Conservation (phyloP, 2,113 vertebrate species). For the Hylia prasina region DNA sequence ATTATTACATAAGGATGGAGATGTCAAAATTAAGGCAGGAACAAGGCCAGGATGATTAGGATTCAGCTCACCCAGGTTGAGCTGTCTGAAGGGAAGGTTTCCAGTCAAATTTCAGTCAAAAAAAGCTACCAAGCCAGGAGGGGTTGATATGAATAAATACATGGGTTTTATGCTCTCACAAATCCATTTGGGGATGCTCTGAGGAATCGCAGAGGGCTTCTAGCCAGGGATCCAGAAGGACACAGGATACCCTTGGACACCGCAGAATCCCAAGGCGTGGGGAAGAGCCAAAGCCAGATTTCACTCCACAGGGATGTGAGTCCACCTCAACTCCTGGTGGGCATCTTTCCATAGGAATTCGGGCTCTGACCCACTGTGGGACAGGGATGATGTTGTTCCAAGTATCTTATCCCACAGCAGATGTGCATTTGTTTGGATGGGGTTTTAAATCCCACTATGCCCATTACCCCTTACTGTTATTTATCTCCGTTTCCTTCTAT, state of each 20-base stretch:
- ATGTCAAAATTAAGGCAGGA: background rate
- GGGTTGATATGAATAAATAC: background rate
- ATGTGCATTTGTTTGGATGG: background rate
- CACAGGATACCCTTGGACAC: too few relatives aligned
- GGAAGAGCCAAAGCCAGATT: background rate
- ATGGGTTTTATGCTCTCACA: accelerated
- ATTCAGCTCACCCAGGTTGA: background rate
- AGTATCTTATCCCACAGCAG: background rate
- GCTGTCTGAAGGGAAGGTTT: background rate
- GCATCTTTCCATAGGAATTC: accelerated
- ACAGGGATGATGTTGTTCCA: background rate
- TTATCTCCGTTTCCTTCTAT: background rate
- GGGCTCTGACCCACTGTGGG: background rate
- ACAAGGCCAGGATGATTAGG: background rate
- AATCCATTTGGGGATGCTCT: background rate
- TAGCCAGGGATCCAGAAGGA: background rate
- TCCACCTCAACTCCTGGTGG: background rate
- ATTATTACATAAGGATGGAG: background rate
- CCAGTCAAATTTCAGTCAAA: background rate
- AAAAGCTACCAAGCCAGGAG: background rate
- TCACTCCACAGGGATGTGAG: background rate
- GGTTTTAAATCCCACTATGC: background rate
- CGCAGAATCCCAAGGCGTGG: background rate
- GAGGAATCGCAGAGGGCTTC: background rate
- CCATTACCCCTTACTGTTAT: background rate